Conservation (phyloP, 2,113 vertebrate genomes). For the Furnarius figulus region DNA sequence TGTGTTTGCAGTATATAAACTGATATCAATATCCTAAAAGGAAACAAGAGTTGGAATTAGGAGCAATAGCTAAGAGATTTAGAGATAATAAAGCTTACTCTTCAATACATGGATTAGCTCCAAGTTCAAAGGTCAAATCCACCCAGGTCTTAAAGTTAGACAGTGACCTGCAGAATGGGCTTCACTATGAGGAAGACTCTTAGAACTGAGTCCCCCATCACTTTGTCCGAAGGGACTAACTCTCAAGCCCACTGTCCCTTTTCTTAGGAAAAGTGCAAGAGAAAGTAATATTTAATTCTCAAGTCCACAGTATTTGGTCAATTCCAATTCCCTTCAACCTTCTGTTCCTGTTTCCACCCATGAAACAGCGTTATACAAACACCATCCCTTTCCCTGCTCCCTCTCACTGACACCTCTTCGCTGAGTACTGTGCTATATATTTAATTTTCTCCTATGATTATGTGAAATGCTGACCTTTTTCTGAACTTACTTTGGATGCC, state of each 20-base stretch:
- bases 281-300: neutral
- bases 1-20: conserved; percentile 74
- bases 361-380: neutral
- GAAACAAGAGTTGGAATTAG: conserved; percentile 9
- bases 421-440: neutral
- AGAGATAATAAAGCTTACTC: neutral
- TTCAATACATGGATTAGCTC: neutral
- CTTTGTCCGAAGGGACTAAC: neutral
- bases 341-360: neutral
- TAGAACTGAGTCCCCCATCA: neutral
- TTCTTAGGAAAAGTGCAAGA: neutral
- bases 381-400: neutral
- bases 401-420: neutral
- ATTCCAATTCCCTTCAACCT: neutral
- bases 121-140: neutral
- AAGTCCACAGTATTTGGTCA: neutral
- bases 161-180: neutral
- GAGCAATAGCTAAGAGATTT: neutral
- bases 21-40: conserved; percentile 73
- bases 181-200: neutral
- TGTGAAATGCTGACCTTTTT: neutral
- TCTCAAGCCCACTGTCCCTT: neutral
- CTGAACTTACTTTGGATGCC: conserved; percentile 62
- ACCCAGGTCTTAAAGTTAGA: neutral
- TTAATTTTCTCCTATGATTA: neutral